phyloP scores from a whole-genome alignment of 2,797 vertebrate species.

The Lepus townsendii region DNA sequence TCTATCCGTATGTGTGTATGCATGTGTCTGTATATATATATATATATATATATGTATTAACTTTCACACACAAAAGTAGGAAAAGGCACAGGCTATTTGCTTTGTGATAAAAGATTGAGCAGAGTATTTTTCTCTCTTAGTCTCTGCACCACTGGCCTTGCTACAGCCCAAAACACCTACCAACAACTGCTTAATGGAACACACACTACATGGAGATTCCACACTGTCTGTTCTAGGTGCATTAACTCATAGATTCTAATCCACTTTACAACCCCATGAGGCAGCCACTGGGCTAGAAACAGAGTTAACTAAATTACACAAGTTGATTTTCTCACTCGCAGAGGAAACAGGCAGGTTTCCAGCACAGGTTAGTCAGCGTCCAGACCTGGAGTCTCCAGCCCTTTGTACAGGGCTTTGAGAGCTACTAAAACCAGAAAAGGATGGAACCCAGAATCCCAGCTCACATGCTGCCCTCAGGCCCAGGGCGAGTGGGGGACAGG shows the following conservation, averaged over 20 bases:
- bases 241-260: not conserved
- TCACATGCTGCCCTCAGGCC: not conserved
- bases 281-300: not conserved
- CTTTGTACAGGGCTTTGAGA: not conserved
- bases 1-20: not conserved
- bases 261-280: not conserved
- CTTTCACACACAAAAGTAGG: not conserved
- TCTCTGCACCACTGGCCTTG: not conserved
- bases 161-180: not conserved
- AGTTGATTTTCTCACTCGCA: not conserved
- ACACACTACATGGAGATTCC: not conserved
- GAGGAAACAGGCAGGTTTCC: not conserved
- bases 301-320: not conserved
- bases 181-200: not conserved
- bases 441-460: not conserved
- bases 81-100: not conserved
- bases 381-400: rapidly evolving
- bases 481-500: rapidly evolving
- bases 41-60: not conserved
- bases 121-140: conserved; percentile 11
- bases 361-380: not conserved
- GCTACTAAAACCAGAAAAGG: not conserved
- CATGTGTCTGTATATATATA: not conserved
- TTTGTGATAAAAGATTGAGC: conserved; percentile 2
- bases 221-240: not conserved